A percentile compares a stretch with the other conserved stretches of the same genome.
These are phyloP conservation scores for Zosterops hypoxanthus DNA, from an alignment of 2,113 vertebrate genomes.

Conservation along the genomic window DNA sequence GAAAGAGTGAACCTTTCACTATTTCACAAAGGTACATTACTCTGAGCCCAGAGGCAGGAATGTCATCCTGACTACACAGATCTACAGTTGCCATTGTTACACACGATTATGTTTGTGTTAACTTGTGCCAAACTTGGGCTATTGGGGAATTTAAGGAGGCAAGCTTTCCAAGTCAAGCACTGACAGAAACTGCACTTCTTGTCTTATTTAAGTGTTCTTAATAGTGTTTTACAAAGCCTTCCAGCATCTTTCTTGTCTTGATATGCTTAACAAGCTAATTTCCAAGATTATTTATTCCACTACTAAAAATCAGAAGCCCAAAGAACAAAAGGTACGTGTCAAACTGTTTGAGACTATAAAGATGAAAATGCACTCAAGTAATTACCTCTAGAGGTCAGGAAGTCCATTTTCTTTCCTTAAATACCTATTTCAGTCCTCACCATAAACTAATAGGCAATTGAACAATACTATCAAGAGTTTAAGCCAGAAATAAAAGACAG, in stretches of 20 bases:
- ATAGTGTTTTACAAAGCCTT: neutral
- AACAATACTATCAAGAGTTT: neutral
- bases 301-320: neutral
- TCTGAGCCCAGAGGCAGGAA: neutral
- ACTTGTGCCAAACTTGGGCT: neutral
- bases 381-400: neutral
- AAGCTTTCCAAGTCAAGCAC: neutral
- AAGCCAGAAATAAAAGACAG: neutral
- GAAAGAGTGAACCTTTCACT: neutral
- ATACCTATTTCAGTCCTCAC: neutral
- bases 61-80: neutral
- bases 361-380: neutral
- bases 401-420: neutral
- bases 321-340: neutral
- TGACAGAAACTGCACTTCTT: neutral
- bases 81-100: neutral
- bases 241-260: neutral
- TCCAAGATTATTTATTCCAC: neutral
- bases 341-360: neutral
- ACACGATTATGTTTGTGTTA: neutral
- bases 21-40: neutral
- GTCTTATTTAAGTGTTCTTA: neutral
- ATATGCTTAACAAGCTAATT: neutral
- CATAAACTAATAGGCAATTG: neutral
- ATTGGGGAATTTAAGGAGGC: neutral